phyloP scores from a whole-genome alignment of 2,113 vertebrate genomes.

The Ameiurus melas region DNA sequence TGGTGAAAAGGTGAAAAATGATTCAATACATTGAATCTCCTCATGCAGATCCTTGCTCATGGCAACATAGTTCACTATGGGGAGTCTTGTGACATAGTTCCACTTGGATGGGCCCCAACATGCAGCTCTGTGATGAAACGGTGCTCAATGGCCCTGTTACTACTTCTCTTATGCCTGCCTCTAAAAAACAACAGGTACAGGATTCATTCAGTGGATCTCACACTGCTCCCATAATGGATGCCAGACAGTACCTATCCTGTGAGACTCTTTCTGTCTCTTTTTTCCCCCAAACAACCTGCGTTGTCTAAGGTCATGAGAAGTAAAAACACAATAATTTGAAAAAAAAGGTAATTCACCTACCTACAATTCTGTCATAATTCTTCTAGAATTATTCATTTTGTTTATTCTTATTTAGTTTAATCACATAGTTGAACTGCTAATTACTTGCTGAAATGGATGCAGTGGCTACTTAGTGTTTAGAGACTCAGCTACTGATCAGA shows the following conservation, averaged over 20 bases:
- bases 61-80: neutral
- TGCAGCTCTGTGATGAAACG: conserved; percentile 12
- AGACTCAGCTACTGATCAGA: neutral
- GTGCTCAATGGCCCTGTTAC: conserved; percentile 30
- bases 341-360: neutral
- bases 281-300: neutral
- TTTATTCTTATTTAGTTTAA: neutral
- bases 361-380: neutral
- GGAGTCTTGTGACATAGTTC: conserved; percentile 8
- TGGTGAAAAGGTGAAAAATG: neutral
- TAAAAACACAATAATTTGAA: neutral
- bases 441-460: neutral
- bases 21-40: neutral
- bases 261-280: neutral
- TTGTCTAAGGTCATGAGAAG: neutral
- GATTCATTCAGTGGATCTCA: conserved; percentile 4
- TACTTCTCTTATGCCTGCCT: conserved; percentile 5
- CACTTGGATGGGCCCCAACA: conserved; percentile 15
- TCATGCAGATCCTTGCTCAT: conserved; percentile 8
- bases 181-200: neutral
- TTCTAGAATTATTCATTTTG: neutral
- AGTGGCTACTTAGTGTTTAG: neutral
- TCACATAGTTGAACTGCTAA: neutral
- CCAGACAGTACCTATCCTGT: neutral
- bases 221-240: conserved; percentile 1